Evolutionary conservation across 2,888 invertebrate species (phyloP), one percentile per base, ranked within the genome.

Genomic region (Nasonovia ribisnigri): DNA sequence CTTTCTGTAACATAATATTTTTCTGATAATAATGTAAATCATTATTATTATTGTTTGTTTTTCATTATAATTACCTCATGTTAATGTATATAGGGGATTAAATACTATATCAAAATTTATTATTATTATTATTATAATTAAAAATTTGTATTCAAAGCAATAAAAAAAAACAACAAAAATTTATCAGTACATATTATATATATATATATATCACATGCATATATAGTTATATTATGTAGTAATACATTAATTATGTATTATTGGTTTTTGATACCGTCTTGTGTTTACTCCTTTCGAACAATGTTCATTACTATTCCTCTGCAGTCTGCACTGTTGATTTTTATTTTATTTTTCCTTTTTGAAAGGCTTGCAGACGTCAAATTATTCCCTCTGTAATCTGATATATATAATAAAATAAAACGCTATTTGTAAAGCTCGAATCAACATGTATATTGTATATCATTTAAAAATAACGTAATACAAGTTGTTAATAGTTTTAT

Each of bases 121-220:
- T 90, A 90, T 48, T 26, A 90, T 77, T 77, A 67, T 67, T 67
- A 67, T 67, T 67, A 77, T 77, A 36, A 77, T 77, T 26, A 77
- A 77, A 24, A 26, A 86, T 91, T 91, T 86, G 43, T 91, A 91
- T 84, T 57, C 46, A 46, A 26, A 91, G 84, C 91, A 91, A 91
- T 91, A 91, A 57, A 86, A 86, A 3, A 54, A 54, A n/a, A 54
- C 43, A n/a, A 43, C n/a, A 54, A 0, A n/a, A 29, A 46, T 57
- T 91, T 91, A 91, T 84, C 54, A 60, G 43, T 84, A 51, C 42
- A 43, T 46, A 10, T 24, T 29, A 26, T 16, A 46, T 67, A 67
- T 67, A 67, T 67, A n/a, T 67, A 67, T n/a, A 77, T 36, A n/a
- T 20, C 2, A 77, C 36, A 77, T 8, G 77, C 48, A 46, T 88